Percentiles rank a stretch among this genome's conserved stretches.
phyloP scores from a whole-genome alignment of 2,888 invertebrate genomes.

The Volucella bombylans region DNA sequence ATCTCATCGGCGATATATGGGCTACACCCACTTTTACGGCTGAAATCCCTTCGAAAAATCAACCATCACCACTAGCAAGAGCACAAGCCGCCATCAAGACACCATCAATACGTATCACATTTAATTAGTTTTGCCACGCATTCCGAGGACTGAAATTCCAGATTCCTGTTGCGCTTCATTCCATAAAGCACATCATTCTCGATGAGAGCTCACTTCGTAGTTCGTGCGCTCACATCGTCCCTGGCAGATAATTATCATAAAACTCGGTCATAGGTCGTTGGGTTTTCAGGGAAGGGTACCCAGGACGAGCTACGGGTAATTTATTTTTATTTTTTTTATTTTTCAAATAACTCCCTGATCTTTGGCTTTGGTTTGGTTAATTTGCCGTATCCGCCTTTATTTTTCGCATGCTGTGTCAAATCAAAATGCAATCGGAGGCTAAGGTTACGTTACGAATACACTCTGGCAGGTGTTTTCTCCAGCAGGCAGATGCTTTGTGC shows the following conservation, averaged over 20 bases:
- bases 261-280: constrained; percentile 74
- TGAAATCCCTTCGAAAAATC: constrained; percentile 28
- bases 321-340: no score
- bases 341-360: constrained; percentile 20
- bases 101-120: constrained; percentile 31
- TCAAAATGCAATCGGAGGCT: constrained; percentile 65
- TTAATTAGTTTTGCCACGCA: constrained; percentile 73
- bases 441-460: constrained; percentile 29
- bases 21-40: constrained; percentile 49
- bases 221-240: constrained; percentile 31
- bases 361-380: constrained; percentile 50
- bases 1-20: constrained; percentile 65
- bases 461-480: constrained; percentile 57
- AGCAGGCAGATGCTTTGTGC: constrained; percentile 19
- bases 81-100: no score
- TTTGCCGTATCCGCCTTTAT: constrained; percentile 68
- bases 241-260: constrained; percentile 74
- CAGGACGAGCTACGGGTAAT: constrained; percentile 1
- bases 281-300: constrained; percentile 32
- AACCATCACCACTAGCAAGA: background rate
- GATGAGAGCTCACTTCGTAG: constrained; percentile 39
- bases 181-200: constrained; percentile 57
- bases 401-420: constrained; percentile 72
- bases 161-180: constrained; percentile 44
- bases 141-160: constrained; percentile 32